Evolutionary conservation across 30 jellyfish, hydroid and myxozoan genomes (phyloP).

Genomic region (Morbakka virulenta): DNA sequence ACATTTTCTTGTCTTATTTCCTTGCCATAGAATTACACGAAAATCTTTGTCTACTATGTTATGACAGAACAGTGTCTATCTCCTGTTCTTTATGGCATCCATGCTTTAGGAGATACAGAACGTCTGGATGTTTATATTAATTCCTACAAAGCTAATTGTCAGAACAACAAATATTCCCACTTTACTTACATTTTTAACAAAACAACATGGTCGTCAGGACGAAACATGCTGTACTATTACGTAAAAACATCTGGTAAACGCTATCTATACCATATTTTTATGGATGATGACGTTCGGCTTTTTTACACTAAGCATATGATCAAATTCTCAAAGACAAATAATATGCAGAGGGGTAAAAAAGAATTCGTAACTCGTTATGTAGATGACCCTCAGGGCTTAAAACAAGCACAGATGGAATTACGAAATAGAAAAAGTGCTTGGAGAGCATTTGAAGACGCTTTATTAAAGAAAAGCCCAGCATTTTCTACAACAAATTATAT

Average conservation of each 20-base stretch:
- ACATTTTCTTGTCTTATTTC: too few relatives aligned
- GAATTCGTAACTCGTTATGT: background rate
- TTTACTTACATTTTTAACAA: conserved; percentile 23
- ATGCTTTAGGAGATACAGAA: conserved; percentile 40
- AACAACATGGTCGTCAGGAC: conserved; percentile 67
- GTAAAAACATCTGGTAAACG: conserved; percentile 7
- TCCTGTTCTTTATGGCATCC: conserved; percentile 5
- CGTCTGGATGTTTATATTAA: conserved; percentile 54
- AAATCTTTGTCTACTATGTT: conserved; percentile 62
- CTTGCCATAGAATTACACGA: too few relatives aligned
- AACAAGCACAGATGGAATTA: conserved; percentile 18
- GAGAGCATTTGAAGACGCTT: conserved; percentile 48
- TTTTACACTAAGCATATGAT: conserved; percentile 33
- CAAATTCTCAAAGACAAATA: conserved; percentile 1
- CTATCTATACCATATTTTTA: conserved; percentile 50
- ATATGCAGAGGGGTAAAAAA: conserved; percentile 18
- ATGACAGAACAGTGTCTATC: conserved; percentile 60
- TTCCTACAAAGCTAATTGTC: conserved; percentile 34
- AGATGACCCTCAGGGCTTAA: conserved; percentile 23
- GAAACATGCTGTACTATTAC: conserved; percentile 29
- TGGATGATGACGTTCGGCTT: conserved; percentile 64
- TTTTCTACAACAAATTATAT: conserved; percentile 39
- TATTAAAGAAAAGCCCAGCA: conserved; percentile 44
- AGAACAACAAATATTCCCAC: conserved; percentile 11
- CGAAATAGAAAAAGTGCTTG: conserved; percentile 38